Conservation (phyloP, 2,888 invertebrate genomes). For the Sinhomidia bicolor region DNA sequence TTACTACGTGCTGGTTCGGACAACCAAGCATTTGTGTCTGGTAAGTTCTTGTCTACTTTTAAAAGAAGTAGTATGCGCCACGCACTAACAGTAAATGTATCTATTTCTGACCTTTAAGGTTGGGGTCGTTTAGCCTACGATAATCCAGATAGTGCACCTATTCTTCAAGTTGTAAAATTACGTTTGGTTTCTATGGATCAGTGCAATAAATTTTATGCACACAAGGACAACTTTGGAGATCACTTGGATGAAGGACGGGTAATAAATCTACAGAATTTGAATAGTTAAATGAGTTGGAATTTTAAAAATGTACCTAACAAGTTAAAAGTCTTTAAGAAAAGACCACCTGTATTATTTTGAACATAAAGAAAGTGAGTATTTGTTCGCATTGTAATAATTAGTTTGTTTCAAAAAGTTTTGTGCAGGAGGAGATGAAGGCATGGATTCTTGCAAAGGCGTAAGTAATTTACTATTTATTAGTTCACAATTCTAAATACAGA, state of each 20-base stretch:
- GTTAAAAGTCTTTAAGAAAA: too few species aligned
- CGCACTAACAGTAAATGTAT: too few species aligned
- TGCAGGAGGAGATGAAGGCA: slow-evolving; percentile 69
- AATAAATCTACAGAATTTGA: slow-evolving; percentile 31
- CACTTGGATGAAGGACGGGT: slow-evolving; percentile 72
- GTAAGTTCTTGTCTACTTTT: too few species aligned
- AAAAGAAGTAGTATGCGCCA: too few species aligned
- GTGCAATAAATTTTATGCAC: slow-evolving; percentile 72
- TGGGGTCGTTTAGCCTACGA: slow-evolving; percentile 73
- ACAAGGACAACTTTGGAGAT: slow-evolving; percentile 65
- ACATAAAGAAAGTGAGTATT: too few species aligned
- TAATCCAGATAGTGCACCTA: slow-evolving; percentile 64
- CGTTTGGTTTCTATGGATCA: slow-evolving; percentile 59
- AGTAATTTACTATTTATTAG: neutral
- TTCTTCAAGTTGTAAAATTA: slow-evolving; percentile 71
- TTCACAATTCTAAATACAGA: too few species aligned
- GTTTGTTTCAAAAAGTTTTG: too few species aligned
- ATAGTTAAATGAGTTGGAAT: too few species aligned
- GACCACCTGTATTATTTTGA: too few species aligned
- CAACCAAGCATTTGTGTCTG: slow-evolving; percentile 67
- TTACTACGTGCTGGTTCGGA: slow-evolving; percentile 34
- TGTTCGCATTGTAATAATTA: too few species aligned
- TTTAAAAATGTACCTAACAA: too few species aligned
- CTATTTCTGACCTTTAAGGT: too few species aligned
- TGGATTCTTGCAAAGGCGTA: slow-evolving; percentile 69